Evolutionary conservation across 2,888 invertebrate genomes (phyloP).

Genomic region (Microplitis manilae): DNA sequence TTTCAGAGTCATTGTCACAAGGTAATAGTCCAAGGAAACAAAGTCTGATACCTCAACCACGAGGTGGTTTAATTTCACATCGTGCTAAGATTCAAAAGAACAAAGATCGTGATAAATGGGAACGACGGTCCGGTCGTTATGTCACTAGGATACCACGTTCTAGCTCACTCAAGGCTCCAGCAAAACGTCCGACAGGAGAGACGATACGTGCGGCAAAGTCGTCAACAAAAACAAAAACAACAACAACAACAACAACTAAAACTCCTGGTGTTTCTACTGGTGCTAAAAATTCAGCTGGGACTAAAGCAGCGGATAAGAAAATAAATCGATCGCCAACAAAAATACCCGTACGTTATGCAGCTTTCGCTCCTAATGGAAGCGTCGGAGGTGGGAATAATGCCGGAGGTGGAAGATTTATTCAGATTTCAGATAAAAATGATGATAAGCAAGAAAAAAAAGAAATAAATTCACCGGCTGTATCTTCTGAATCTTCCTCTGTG

Average conservation of each 20-base stretch:
- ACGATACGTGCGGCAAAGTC: slow-evolving; percentile 17
- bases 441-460: slow-evolving; percentile 34
- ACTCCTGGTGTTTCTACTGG: neutral
- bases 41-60: slow-evolving; percentile 64
- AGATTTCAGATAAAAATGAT: slow-evolving; percentile 32
- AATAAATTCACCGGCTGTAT: neutral
- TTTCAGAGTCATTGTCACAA: slow-evolving; percentile 65
- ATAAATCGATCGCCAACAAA: slow-evolving; percentile 62
- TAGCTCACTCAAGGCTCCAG: slow-evolving; percentile 27
- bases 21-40: slow-evolving; percentile 67
- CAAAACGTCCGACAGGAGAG: slow-evolving; percentile 21
- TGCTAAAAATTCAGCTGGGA: neutral
- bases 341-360: slow-evolving; percentile 58
- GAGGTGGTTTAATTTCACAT: slow-evolving; percentile 25
- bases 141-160: slow-evolving; percentile 34
- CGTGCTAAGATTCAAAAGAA: slow-evolving; percentile 10
- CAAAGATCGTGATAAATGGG: slow-evolving; percentile 35
- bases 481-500: neutral
- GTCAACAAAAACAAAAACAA: neutral
- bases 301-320: slow-evolving; percentile 24
- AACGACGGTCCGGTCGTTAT: slow-evolving; percentile 34
- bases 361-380: neutral
- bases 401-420: slow-evolving; percentile 33
- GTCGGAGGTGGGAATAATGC: neutral
- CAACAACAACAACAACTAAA: neutral